Base-by-base conservation (phyloP, 2,888 invertebrate genomes). In the Chloromyia formosa region DNA sequence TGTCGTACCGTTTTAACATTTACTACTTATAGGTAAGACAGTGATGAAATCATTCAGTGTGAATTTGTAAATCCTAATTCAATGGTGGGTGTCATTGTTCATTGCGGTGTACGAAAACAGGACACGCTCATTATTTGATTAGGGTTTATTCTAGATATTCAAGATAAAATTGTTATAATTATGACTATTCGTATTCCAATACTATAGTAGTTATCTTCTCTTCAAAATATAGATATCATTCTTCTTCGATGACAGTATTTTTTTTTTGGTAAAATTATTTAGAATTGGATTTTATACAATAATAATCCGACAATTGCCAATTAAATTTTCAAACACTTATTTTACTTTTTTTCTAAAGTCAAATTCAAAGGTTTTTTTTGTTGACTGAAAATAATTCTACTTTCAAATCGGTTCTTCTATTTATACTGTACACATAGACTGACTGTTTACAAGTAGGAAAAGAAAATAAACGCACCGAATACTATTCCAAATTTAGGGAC, bases 401-500 rank as follows among this genome's bases (percentile, higher is more conserved):
- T 49, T 5, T 49, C 16, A 42, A 9, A 9, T 42, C 12, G 5
- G 12, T 42, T 42, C 42, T 42, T 42, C n/a, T 42, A 42, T 42
- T 9, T 9, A 42, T 42, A 42, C 42, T 42, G 12, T 42, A 42
- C 16, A 35, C 58, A 71, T 71, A 71, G 58, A 71, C 71, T 71
- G 71, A 71, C 71, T 40, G 40, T 71, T 58, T 71, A 71, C 56
- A 71, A 56, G 40, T 71, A 9, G 56, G 56, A 16, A 42, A 22
- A 22, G 23, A 66, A 27, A 69, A 69, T 27, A 27, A 22, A 27
- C 71, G 58, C 71, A 71, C 71, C 71, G 71, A 58, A 56, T 58
- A 71, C 58, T 71, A 58, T 56, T 71, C 56, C 71, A 71, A 71
- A 58, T 71, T 71, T 71, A 71, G 71, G 71, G 71, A 71, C 71